phyloP scores from a whole-genome alignment of 2,888 invertebrate genomes.

The Anarsia innoxiella region DNA sequence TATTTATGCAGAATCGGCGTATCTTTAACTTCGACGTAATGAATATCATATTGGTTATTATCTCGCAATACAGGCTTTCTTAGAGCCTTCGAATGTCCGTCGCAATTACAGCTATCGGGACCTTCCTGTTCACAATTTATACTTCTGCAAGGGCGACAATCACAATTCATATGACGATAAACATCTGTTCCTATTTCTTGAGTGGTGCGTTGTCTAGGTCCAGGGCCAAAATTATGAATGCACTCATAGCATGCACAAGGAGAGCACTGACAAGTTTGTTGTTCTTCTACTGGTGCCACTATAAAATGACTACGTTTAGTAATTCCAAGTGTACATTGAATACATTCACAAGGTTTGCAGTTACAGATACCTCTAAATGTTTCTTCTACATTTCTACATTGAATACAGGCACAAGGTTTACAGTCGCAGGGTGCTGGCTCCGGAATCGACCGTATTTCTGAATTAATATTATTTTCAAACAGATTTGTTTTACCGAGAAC shows the following conservation, averaged over 20 bases:
- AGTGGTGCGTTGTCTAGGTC: slow-evolving; percentile 24
- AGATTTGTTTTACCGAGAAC: too few species aligned
- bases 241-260: slow-evolving; percentile 47
- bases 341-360: slow-evolving; percentile 1
- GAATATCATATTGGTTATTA: slow-evolving; percentile 38
- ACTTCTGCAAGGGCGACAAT: slow-evolving; percentile 35
- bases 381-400: background rate
- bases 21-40: slow-evolving; percentile 22
- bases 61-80: slow-evolving; percentile 36
- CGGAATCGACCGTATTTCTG: too few species aligned
- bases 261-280: slow-evolving; percentile 33
- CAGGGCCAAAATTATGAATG: slow-evolving; percentile 21
- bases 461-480: background rate
- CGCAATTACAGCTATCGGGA: slow-evolving; percentile 35
- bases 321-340: background rate
- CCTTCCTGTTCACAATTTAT: slow-evolving; percentile 32
- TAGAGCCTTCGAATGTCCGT: slow-evolving; percentile 28
- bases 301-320: slow-evolving; percentile 20
- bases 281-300: slow-evolving; percentile 32
- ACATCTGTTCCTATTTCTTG: slow-evolving; percentile 38
- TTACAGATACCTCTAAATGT: background rate
- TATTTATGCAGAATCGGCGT: too few species aligned
- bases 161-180: slow-evolving; percentile 30
- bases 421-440: too few species aligned
- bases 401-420: too few species aligned